Evolutionary conservation across 2,797 vertebrate species (phyloP), one percentile per base, ranked within the genome.

Genomic region (Acomys russatus): DNA sequence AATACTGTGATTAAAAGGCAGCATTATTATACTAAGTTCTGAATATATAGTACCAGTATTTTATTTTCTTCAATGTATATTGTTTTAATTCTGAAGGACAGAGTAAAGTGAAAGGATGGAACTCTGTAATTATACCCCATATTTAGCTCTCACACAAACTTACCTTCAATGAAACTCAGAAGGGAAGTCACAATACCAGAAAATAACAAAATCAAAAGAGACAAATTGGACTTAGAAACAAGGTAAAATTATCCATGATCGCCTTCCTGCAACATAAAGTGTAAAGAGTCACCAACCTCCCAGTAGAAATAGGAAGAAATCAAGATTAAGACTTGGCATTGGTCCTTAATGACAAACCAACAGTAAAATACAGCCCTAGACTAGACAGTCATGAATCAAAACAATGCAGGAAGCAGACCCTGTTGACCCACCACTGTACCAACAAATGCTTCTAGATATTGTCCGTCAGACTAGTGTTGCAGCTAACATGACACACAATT

Each of bases 361-460:
- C 23, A 88, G 18, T 76, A 49, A 76, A 59, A 54, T 54, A 15
- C 17, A 44, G 17, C 23, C 28, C 51, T 18, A 38, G n/a, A 15
- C 10, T 30, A 66, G 25, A 38, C 7, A n/a, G 20, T 66, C 18
- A 17, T n/a, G 63, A 44, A 23, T 70, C 82, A 56, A 71, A 73
- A 3, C 10, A 23, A 25, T 35, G 3, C 25, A 44, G 44, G 28
- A 3, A 18, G 17, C 9, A 15, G 4, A 22, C 0, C 10, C 11
- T 54, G 3, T 38, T 23, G 17, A 56, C 4, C 25, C 11, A 68
- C 10, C 10, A 7, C 2, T 44, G 1, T 54, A 9, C 74, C 44
- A 33, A 54, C 23, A 76, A 35, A 56, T 3, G 17, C 20, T 87
- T 87, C 14, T 2, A 68, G 70, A 8, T 38, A 8, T 25, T n/a